Conservation (phyloP, 2,113 vertebrate species). For the Neolamprologus kungweensis region DNA sequence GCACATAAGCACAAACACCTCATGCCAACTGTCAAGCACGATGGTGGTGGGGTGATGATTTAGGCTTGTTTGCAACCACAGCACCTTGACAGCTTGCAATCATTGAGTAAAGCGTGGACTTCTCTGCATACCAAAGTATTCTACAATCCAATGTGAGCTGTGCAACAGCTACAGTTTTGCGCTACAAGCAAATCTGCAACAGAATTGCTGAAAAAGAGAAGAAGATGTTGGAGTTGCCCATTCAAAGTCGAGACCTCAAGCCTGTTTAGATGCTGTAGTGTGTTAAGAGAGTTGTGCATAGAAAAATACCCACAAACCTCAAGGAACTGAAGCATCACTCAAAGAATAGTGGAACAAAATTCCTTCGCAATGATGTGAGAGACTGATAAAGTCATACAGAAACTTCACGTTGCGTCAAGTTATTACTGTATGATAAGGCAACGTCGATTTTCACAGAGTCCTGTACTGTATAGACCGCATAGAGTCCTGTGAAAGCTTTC, state of each 20-base stretch:
- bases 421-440: neutral
- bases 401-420: neutral
- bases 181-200: neutral
- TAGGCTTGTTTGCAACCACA: neutral
- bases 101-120: neutral
- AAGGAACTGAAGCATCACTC: neutral
- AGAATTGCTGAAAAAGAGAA: neutral
- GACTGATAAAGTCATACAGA: neutral
- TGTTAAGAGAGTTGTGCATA: neutral
- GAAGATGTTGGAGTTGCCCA: neutral
- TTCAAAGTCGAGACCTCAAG: neutral
- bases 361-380: neutral
- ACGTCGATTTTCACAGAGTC: neutral
- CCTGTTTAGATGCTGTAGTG: neutral
- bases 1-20: neutral
- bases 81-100: neutral
- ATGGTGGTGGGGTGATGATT: neutral
- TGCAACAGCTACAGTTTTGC: neutral
- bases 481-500: neutral
- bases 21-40: neutral
- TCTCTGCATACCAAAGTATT: neutral
- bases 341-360: neutral
- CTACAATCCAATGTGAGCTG: neutral
- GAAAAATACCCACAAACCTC: neutral
- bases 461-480: neutral